Evolutionary conservation across 2,888 invertebrate species (phyloP).

Genomic region (Nemurella pictetii): DNA sequence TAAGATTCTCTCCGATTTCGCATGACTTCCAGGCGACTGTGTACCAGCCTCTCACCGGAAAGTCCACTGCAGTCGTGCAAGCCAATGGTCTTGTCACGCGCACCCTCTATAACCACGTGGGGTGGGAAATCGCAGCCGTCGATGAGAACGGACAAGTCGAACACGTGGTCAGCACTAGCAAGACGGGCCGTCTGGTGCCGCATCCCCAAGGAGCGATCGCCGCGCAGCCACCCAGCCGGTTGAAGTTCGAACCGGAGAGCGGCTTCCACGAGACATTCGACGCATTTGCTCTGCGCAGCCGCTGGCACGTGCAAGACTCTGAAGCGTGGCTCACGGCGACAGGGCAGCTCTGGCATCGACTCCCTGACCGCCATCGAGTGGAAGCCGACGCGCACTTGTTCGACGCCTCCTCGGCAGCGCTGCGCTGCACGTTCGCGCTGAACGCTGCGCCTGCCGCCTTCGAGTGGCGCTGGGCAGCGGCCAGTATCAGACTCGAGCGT

Average conservation of each 20-base stretch:
- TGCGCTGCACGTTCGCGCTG: not conserved
- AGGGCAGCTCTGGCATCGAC: not conserved
- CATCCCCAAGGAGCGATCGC: not conserved
- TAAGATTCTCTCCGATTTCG: not conserved
- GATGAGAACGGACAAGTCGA: not conserved
- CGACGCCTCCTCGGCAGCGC: not conserved
- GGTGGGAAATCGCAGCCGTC: not conserved
- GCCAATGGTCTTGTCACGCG: not conserved
- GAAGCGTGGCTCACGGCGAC: not conserved
- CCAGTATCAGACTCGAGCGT: not conserved
- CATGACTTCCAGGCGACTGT: not conserved
- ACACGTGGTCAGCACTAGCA: not conserved
- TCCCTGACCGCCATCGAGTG: not conserved
- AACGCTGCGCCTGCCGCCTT: not conserved
- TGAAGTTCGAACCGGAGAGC: not conserved
- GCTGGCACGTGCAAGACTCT: not conserved
- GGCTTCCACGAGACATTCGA: not conserved
- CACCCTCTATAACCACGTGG: not conserved
- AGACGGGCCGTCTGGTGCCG: not conserved
- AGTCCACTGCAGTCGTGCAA: not conserved
- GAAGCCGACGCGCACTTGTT: not conserved
- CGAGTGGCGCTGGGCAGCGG: not conserved
- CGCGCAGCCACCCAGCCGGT: not conserved
- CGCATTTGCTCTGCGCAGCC: not conserved
- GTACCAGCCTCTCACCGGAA: not conserved